Evolutionary conservation across 2,797 vertebrate species (phyloP).

Genomic region (Lacerta agilis): DNA sequence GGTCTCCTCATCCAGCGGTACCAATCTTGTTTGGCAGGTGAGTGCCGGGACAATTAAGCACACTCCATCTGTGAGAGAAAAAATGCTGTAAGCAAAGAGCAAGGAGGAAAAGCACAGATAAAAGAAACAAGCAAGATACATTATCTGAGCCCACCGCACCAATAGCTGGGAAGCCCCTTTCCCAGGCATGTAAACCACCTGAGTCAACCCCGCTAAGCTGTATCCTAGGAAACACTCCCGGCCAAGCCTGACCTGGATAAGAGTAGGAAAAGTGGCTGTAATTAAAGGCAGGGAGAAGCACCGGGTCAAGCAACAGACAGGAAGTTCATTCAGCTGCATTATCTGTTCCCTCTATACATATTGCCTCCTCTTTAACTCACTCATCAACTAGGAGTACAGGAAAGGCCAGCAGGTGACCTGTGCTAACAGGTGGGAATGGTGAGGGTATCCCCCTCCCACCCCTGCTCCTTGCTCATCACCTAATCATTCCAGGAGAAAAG

Average conservation of each 20-base stretch:
- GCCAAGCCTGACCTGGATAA: background rate
- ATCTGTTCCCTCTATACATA: background rate
- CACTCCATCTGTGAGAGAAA: background rate
- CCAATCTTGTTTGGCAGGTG: background rate
- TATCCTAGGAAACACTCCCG: background rate
- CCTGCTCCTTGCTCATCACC: too few relatives aligned
- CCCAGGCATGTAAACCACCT: background rate
- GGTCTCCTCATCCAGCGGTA: background rate
- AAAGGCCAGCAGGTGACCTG: background rate
- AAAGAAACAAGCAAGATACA: background rate
- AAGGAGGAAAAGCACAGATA: too few relatives aligned
- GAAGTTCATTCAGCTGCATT: background rate
- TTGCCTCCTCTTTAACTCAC: background rate
- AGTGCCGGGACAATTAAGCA: background rate
- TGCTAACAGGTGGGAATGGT: background rate
- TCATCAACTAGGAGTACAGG: background rate
- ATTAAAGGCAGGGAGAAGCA: too few relatives aligned
- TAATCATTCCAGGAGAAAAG: background rate
- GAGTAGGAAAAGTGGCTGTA: background rate
- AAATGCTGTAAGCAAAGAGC: background rate
- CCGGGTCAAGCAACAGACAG: background rate
- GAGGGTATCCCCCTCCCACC: background rate
- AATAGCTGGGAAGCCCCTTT: background rate
- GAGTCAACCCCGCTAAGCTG: too few relatives aligned
- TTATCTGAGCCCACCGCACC: too few relatives aligned